Percentiles rank a stretch among this genome's conserved stretches.
Evolutionary conservation across 2,113 vertebrate genomes (phyloP).

Genomic region (Miniopterus natalensis): DNA sequence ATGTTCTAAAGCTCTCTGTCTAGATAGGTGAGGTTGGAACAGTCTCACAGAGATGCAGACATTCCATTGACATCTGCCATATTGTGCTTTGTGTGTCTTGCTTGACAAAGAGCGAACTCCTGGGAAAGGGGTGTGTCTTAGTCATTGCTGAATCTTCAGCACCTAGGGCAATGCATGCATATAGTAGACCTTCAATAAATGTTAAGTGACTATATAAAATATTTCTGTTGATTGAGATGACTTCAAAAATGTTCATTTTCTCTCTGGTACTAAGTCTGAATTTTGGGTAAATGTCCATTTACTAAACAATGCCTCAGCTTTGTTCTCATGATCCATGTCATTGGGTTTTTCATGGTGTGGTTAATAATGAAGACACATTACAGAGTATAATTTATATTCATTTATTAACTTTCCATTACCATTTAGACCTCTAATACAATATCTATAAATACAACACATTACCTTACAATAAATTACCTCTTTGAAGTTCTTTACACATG

Average conservation of each 20-base stretch:
- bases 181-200: background rate
- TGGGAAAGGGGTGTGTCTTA: background rate
- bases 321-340: background rate
- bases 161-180: background rate
- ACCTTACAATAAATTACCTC: conserved; percentile 62
- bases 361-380: background rate
- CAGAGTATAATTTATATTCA: conserved; percentile 42
- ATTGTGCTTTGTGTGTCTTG: background rate
- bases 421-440: background rate
- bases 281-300: background rate
- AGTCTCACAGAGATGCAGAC: background rate
- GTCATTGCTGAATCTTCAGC: background rate
- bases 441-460: conserved; percentile 17
- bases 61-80: background rate
- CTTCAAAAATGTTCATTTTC: background rate
- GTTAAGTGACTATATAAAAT: background rate
- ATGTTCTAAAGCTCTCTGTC: background rate
- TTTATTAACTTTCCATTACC: background rate
- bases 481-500: background rate
- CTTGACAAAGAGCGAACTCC: background rate
- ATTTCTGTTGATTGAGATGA: background rate
- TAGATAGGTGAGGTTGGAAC: background rate
- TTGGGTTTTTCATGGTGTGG: background rate
- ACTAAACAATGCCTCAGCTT: background rate
- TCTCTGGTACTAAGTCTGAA: background rate